phyloP scores from a whole-genome alignment of 2,113 vertebrate genomes.

The Mastomys natalensis region DNA sequence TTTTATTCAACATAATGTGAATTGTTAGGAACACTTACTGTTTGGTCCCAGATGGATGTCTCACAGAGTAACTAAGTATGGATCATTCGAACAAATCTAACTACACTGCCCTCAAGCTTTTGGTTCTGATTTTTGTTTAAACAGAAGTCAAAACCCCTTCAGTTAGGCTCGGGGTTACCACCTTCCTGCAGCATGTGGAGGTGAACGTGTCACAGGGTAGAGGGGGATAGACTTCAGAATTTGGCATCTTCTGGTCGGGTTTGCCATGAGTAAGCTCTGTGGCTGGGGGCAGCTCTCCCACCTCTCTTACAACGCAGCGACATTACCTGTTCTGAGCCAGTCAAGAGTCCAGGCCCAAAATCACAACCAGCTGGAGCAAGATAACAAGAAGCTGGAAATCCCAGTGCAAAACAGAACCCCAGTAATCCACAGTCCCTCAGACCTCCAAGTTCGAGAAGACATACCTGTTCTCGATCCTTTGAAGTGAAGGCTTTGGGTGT shows the following conservation, averaged over 20 bases:
- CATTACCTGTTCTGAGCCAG: neutral
- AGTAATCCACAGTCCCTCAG: no score
- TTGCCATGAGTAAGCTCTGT: neutral
- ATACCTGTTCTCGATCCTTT: no score
- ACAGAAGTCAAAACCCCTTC: neutral
- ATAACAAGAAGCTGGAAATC: no score
- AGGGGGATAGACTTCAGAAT: neutral
- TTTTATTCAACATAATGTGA: neutral
- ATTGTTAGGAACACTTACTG: neutral
- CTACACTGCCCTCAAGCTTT: neutral
- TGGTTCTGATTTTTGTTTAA: constrained; percentile 30
- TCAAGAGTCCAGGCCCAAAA: no score
- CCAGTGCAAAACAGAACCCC: no score
- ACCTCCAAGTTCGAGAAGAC: no score
- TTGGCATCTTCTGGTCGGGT: rapidly evolving
- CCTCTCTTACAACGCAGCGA: neutral
- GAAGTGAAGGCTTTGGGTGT: no score
- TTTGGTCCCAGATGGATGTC: neutral
- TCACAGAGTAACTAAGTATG: neutral
- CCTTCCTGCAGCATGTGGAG: neutral
- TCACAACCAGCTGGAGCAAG: no score
- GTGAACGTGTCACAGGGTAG: neutral
- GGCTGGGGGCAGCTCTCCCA: neutral
- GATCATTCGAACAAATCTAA: constrained; percentile 19
- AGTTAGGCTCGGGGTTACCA: neutral